Evolutionary conservation across 2,888 invertebrate genomes (phyloP).

Genomic region (Drosophila neotestacea): DNA sequence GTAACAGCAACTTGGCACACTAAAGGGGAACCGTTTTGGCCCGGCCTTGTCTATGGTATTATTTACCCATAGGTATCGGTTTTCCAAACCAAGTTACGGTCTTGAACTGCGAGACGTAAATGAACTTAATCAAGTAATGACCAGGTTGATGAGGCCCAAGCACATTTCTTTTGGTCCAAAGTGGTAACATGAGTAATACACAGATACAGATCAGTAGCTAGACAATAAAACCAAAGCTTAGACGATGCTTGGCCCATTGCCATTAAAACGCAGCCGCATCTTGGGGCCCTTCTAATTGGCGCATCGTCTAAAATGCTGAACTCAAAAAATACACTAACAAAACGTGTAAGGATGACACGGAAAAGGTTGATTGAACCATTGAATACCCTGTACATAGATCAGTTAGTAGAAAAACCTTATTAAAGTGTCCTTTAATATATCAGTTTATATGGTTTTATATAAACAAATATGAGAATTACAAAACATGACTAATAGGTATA

Average conservation of each 20-base stretch:
- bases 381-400: constrained; percentile 1
- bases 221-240: constrained; percentile 68
- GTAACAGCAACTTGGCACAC: constrained; percentile 64
- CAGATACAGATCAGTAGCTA: constrained; percentile 77
- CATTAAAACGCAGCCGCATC: constrained; percentile 59
- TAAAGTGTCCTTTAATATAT: not conserved
- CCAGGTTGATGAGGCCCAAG: constrained; percentile 68
- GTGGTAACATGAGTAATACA: constrained; percentile 70
- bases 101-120: constrained; percentile 56
- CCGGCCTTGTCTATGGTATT: constrained; percentile 29
- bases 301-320: constrained; percentile 43
- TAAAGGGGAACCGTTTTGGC: constrained; percentile 12
- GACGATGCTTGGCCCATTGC: constrained; percentile 57
- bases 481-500: not conserved
- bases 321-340: constrained; percentile 18
- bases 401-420: not conserved
- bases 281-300: constrained; percentile 71
- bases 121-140: constrained; percentile 79
- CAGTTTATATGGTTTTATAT: no score
- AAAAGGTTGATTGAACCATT: not conserved
- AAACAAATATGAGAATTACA: no score
- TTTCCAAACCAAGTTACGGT: constrained; percentile 51
- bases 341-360: constrained; percentile 2
- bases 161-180: constrained; percentile 60
- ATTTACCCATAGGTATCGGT: constrained; percentile 62